A percentile compares a stretch with the other conserved stretches of the same genome.
Evolutionary conservation across 2,113 vertebrate genomes (phyloP).

Genomic region (Macrotus californicus): DNA sequence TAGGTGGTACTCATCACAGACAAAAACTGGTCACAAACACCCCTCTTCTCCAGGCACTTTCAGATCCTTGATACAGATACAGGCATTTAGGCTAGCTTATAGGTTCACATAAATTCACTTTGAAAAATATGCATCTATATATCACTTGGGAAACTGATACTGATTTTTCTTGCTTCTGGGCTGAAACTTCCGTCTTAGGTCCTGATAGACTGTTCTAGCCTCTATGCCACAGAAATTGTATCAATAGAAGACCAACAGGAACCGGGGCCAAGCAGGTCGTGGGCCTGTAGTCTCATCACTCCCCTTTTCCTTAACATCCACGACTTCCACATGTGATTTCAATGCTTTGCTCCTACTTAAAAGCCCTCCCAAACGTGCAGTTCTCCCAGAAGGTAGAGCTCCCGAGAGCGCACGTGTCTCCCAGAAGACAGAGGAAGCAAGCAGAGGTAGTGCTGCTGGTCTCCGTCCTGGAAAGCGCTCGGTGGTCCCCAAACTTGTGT

Average conservation of each 20-base stretch:
- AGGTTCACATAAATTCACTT: not conserved
- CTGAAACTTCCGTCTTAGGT: not conserved
- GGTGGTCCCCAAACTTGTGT: accelerated
- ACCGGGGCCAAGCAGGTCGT: not conserved
- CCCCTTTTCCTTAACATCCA: not conserved
- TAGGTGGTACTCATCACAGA: not conserved
- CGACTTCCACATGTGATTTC: not conserved
- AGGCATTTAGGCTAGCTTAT: not conserved
- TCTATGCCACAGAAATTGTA: not conserved
- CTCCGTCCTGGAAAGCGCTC: accelerated
- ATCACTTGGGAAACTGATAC: not conserved
- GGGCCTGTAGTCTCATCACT: not conserved
- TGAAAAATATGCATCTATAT: not conserved
- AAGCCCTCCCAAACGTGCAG: not conserved
- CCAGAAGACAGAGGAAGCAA: accelerated
- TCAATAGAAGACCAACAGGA: not conserved
- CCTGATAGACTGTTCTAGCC: too few species aligned
- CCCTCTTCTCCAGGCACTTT: not conserved
- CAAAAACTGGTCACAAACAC: not conserved
- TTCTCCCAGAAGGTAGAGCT: too few species aligned
- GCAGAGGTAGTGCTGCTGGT: accelerated
- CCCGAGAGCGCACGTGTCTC: accelerated
- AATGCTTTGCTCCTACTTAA: not conserved
- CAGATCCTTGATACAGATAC: not conserved
- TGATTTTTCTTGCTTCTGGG: not conserved